Conservation (phyloP, 2,113 vertebrate genomes). For the Phodopus roborovskii region DNA sequence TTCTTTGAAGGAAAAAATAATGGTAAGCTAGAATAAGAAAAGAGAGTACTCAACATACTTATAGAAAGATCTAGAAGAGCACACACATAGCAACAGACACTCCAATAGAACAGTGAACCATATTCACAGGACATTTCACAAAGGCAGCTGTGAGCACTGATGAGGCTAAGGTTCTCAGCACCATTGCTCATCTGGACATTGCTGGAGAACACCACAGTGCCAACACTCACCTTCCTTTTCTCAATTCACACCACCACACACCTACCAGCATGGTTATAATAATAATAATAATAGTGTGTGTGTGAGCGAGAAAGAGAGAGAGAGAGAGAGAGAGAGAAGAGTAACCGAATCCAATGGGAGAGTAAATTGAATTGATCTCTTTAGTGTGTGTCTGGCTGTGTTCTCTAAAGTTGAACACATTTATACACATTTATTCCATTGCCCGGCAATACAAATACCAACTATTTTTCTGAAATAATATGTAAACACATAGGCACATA, state of each 20-base stretch:
- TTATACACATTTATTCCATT: background rate
- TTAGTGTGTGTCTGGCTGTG: background rate
- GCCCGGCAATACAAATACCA: background rate
- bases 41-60: too few relatives aligned
- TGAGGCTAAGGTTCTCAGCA: background rate
- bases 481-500: background rate
- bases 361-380: too few relatives aligned
- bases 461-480: background rate
- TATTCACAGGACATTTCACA: background rate
- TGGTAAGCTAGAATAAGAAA: too few relatives aligned
- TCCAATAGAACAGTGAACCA: too few relatives aligned
- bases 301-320: too few relatives aligned
- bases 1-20: too few relatives aligned
- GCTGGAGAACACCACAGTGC: too few relatives aligned
- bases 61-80: background rate
- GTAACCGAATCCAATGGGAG: background rate
- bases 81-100: background rate
- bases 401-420: background rate
- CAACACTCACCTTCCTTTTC: rapidly evolving
- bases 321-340: too few relatives aligned
- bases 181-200: too few relatives aligned
- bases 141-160: too few relatives aligned
- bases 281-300: too few relatives aligned
- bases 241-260: background rate
- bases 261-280: background rate